These are phyloP conservation scores for Mellivora capensis DNA, from an alignment of 2,113 vertebrate genomes.

Conservation along the genomic window DNA sequence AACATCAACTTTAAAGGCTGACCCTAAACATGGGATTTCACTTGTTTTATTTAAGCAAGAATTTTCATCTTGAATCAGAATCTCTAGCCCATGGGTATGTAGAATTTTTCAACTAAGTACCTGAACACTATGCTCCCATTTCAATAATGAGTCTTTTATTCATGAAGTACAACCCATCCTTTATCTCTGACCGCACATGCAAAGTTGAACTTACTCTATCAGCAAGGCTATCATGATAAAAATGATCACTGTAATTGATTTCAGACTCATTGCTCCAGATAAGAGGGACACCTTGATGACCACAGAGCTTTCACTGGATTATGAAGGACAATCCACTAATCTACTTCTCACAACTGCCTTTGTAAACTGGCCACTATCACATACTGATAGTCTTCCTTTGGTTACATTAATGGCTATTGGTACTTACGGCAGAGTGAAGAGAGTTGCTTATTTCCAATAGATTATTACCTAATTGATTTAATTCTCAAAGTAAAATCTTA, in stretches of 20 bases:
- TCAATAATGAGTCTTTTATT: not conserved
- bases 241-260: not conserved
- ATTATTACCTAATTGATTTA: not conserved
- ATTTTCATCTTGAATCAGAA: not conserved
- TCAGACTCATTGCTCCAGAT: not conserved
- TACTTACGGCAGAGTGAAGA: not conserved
- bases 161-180: not conserved
- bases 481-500: not conserved
- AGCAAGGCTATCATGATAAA: not conserved
- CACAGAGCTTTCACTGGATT: not conserved
- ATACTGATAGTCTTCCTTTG: not conserved
- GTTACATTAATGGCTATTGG: not conserved
- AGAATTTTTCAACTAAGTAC: not conserved
- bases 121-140: not conserved
- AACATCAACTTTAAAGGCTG: not conserved
- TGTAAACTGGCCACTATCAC: not conserved
- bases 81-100: not conserved
- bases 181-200: not conserved
- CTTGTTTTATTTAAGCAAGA: conserved; percentile 37
- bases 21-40: not conserved
- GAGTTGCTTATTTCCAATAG: not conserved
- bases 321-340: not conserved
- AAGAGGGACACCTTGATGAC: not conserved
- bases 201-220: conserved; percentile 29
- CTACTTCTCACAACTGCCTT: not conserved